Evolutionary conservation across 2,113 vertebrate species (phyloP).

Genomic region (Aldabrachelys gigantea): DNA sequence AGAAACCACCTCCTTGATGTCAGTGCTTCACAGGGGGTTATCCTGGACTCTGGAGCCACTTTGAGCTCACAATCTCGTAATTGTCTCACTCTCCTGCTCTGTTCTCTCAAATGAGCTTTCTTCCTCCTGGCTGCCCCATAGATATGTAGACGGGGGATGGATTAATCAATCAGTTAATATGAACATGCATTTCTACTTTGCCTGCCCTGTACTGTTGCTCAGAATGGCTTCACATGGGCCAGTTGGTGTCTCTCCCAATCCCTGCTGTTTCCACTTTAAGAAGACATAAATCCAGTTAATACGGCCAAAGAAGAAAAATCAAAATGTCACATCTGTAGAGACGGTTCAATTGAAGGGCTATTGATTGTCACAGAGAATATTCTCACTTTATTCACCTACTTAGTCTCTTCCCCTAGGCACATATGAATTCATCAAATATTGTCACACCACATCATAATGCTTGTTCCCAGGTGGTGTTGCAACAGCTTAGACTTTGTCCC

Average conservation of each 20-base stretch:
- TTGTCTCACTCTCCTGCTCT: background rate
- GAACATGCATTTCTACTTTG: background rate
- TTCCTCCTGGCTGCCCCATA: background rate
- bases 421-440: slow-evolving; percentile 78
- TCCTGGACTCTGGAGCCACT: background rate
- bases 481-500: slow-evolving; percentile 29
- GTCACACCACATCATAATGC: slow-evolving; percentile 73
- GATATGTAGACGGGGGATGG: background rate
- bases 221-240: background rate
- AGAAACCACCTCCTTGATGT: too few relatives aligned
- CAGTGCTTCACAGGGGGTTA: background rate
- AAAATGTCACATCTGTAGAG: slow-evolving; percentile 81
- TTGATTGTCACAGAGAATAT: slow-evolving; percentile 82
- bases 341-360: slow-evolving; percentile 77
- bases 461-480: slow-evolving; percentile 31
- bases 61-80: too few relatives aligned
- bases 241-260: background rate
- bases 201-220: background rate
- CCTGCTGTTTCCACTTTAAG: background rate
- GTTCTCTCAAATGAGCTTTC: background rate
- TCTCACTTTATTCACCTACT: slow-evolving; percentile 80
- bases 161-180: background rate
- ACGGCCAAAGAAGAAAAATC: slow-evolving; percentile 69
- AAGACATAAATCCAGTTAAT: slow-evolving; percentile 69
- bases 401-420: slow-evolving; percentile 77